Percentiles rank a stretch among this genome's conserved stretches.
phyloP scores from a whole-genome alignment of 2,888 invertebrate genomes.

The Sinhomidia bicolor region DNA sequence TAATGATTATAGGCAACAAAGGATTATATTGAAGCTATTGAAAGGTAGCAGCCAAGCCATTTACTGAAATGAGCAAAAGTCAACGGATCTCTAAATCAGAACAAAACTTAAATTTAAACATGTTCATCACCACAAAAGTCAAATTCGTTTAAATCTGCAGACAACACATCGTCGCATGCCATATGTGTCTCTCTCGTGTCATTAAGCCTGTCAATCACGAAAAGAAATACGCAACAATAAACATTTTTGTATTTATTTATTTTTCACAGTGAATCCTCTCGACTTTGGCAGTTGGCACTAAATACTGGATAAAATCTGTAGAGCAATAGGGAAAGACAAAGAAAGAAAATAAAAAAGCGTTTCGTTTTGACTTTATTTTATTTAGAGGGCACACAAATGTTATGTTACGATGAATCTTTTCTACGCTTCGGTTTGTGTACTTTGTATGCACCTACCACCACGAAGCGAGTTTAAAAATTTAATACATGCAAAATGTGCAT shows the following conservation, averaged over 20 bases:
- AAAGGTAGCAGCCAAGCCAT: too few relatives aligned
- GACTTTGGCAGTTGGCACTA: too few relatives aligned
- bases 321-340: background rate
- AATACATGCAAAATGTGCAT: background rate
- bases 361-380: background rate
- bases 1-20: too few relatives aligned
- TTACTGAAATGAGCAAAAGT: too few relatives aligned
- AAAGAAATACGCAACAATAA: background rate
- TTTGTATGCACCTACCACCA: too few relatives aligned
- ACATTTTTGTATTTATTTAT: background rate
- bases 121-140: too few relatives aligned
- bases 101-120: too few relatives aligned
- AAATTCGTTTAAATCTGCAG: too few relatives aligned
- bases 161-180: background rate
- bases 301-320: background rate
- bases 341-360: background rate
- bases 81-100: too few relatives aligned
- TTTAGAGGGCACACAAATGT: conserved; percentile 6
- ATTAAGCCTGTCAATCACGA: background rate
- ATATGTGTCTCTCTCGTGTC: background rate
- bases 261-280: too few relatives aligned
- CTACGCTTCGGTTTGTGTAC: background rate
- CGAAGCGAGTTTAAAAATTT: too few relatives aligned
- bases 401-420: background rate
- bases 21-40: too few relatives aligned